phyloP scores from a whole-genome alignment of 1,140 invertebrate species.

The Tetraneura akinire region DNA sequence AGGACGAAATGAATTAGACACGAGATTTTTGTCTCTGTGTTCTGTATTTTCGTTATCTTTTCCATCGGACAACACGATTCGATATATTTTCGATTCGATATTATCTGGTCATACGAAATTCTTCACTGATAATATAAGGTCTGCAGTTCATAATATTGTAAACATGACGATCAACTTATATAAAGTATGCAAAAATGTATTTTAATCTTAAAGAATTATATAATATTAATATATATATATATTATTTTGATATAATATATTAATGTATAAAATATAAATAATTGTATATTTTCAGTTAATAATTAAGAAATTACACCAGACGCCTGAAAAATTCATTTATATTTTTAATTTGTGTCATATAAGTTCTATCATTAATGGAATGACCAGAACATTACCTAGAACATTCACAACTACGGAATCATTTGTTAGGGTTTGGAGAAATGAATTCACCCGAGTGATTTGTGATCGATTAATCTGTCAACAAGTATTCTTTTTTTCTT shows the following conservation, averaged over 20 bases:
- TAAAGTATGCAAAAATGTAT: conserved; percentile 63
- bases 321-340: conserved; percentile 90
- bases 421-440: conserved; percentile 83
- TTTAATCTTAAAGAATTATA: not conserved
- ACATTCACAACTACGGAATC: conserved; percentile 66
- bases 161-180: conserved; percentile 81
- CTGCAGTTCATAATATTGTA: conserved; percentile 68
- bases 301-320: conserved; percentile 81
- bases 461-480: conserved; percentile 79
- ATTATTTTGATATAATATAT: not conserved
- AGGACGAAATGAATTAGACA: conserved; percentile 84
- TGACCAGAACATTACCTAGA: conserved; percentile 72
- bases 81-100: conserved; percentile 82
- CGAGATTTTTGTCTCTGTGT: conserved; percentile 60
- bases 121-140: conserved; percentile 69
- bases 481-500: conserved; percentile 60
- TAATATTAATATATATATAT: not conserved
- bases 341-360: conserved; percentile 91
- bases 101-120: conserved; percentile 73
- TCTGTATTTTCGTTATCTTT: conserved; percentile 80
- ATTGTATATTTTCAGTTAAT: too few species aligned
- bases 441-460: conserved; percentile 83
- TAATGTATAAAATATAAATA: not conserved
- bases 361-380: conserved; percentile 76
- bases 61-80: conserved; percentile 74